A percentile compares a stretch with the other conserved stretches of the same genome.
Evolutionary conservation across 2,113 vertebrate genomes (phyloP).

Genomic region (Erinaceus europaeus): DNA sequence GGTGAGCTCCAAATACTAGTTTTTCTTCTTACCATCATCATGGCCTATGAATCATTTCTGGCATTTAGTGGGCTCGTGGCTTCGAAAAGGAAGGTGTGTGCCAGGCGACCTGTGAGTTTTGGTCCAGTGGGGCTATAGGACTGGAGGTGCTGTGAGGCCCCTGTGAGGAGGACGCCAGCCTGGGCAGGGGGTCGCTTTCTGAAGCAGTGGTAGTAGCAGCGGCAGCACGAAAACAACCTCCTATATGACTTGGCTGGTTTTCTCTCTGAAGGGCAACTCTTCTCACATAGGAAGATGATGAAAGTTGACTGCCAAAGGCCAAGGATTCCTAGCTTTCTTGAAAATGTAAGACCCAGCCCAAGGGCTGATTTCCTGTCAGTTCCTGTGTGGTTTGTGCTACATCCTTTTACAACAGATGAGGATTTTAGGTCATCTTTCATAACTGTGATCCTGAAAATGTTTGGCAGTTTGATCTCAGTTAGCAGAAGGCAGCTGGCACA

Average conservation of each 20-base stretch:
- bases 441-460: conserved; percentile 66
- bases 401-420: conserved; percentile 77
- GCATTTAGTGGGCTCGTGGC: conserved; percentile 22
- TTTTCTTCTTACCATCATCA: conserved; percentile 60
- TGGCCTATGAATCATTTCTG: conserved; percentile 52
- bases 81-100: conserved; percentile 35
- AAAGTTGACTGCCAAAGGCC: conserved; percentile 67
- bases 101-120: conserved; percentile 52
- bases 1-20: conserved; percentile 71
- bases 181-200: not conserved
- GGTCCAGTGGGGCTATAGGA: conserved; percentile 40
- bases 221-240: not conserved
- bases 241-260: not conserved
- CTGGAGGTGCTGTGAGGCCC: not conserved
- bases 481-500: conserved; percentile 64
- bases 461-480: conserved; percentile 41
- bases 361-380: conserved; percentile 69
- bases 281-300: conserved; percentile 73
- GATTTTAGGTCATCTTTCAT: conserved; percentile 71
- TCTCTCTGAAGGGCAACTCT: conserved; percentile 33
- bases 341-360: conserved; percentile 45
- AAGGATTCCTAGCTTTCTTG: conserved; percentile 62
- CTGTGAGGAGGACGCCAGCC: conserved; percentile 10
- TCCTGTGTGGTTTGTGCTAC: conserved; percentile 79
- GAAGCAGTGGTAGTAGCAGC: conserved; percentile 48